A percentile compares a stretch with the other conserved stretches of the same genome.
phyloP scores from a whole-genome alignment of 2,888 invertebrate genomes.

The Leucania comma region DNA sequence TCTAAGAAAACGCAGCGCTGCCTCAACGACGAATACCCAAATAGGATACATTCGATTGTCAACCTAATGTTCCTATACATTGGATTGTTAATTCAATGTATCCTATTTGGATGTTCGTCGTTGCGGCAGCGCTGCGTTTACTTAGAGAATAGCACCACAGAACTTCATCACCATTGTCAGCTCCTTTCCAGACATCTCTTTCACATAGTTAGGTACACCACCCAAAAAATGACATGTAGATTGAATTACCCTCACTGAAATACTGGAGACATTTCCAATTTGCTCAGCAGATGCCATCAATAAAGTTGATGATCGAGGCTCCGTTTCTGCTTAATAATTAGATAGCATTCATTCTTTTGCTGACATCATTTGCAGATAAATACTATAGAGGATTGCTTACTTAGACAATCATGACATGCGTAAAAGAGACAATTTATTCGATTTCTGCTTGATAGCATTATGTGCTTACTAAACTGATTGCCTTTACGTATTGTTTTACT shows the following conservation, averaged over 20 bases:
- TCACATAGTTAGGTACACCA: too few species aligned
- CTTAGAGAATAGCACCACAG: too few species aligned
- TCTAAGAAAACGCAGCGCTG: too few species aligned
- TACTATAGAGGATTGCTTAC: background rate
- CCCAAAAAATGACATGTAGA: background rate
- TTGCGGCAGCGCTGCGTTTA: too few species aligned
- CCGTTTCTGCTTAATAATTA: constrained; percentile 1
- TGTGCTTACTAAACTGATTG: background rate
- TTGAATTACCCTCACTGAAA: background rate
- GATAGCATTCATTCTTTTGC: constrained; percentile 5
- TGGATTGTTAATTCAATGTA: too few species aligned
- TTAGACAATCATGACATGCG: background rate
- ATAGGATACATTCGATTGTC: too few species aligned
- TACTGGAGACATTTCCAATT: background rate
- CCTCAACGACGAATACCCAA: too few species aligned
- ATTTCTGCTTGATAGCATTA: background rate
- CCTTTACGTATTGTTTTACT: background rate
- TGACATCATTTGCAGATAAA: constrained; percentile 4
- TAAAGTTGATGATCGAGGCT: background rate
- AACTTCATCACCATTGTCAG: too few species aligned
- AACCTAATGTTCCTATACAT: too few species aligned
- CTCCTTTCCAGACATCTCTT: too few species aligned
- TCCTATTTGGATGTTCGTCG: too few species aligned
- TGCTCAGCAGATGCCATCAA: background rate
- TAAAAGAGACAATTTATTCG: background rate